phyloP scores from a whole-genome alignment of 1,140 invertebrate genomes.

The Archegozetes longisetosus region DNA sequence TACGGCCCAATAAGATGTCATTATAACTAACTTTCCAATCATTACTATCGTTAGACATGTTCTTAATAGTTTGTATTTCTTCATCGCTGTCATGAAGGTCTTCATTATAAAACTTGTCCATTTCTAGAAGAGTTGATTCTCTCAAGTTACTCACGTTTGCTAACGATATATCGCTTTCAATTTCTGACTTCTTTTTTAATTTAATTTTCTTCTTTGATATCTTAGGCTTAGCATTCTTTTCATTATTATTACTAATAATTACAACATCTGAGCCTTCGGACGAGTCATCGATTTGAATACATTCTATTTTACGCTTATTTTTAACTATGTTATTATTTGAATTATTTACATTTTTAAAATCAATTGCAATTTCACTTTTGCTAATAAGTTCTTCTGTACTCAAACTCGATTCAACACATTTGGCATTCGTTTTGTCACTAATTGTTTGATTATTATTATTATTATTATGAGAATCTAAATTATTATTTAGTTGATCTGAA shows the following conservation, averaged over 20 bases:
- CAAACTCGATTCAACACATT: background rate
- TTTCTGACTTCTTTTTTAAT: no score
- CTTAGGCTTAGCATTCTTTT: background rate
- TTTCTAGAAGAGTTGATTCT: background rate
- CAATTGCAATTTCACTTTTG: background rate
- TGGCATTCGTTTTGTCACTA: background rate
- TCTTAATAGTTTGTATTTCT: background rate
- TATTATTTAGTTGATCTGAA: background rate
- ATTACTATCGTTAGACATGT: background rate
- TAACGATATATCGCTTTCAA: background rate
- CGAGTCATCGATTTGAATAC: background rate
- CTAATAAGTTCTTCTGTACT: background rate
- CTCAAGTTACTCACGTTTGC: background rate
- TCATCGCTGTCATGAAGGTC: constrained; percentile 4
- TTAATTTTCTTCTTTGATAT: background rate
- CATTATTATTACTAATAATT: background rate
- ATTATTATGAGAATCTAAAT: background rate
- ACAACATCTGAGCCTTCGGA: background rate
- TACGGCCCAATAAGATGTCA: background rate
- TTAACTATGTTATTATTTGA: background rate
- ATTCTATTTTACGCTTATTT: background rate
- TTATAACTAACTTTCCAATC: constrained; percentile 3
- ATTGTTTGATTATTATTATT: background rate
- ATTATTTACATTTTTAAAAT: background rate
- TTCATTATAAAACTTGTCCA: constrained; percentile 10